phyloP scores from a whole-genome alignment of 2,113 vertebrate species.

The Amphilophus citrinellus region DNA sequence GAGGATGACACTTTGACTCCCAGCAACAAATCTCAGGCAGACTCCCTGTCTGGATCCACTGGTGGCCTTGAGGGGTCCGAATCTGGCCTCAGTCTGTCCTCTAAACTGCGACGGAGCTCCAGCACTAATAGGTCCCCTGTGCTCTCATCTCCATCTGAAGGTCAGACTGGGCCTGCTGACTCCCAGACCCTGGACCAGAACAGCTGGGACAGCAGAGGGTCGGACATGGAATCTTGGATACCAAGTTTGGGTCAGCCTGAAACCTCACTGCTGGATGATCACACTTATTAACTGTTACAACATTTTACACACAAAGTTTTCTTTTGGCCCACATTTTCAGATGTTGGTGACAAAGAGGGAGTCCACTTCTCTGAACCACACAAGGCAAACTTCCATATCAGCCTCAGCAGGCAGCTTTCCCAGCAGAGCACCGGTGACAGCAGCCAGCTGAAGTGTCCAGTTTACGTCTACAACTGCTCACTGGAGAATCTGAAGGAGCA shows the following conservation, averaged over 20 bases:
- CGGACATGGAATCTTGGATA: constrained; percentile 24
- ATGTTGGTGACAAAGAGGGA: constrained; percentile 77
- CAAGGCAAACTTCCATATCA: constrained; percentile 80
- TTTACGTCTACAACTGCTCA: constrained; percentile 95
- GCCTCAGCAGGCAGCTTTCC: constrained; percentile 82
- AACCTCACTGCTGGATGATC: background rate
- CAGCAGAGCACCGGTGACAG: constrained; percentile 82
- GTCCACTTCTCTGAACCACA: constrained; percentile 83
- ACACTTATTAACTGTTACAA: background rate
- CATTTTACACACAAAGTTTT: background rate
- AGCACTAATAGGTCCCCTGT: constrained; percentile 59
- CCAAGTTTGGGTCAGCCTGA: constrained; percentile 47
- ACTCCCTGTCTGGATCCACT: constrained; percentile 64
- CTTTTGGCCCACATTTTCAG: constrained; percentile 25
- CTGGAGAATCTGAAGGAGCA: constrained; percentile 91
- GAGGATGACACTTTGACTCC: constrained; percentile 73
- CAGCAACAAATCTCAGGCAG: constrained; percentile 65
- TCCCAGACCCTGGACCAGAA: constrained; percentile 37
- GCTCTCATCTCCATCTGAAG: constrained; percentile 40
- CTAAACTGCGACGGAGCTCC: constrained; percentile 38
- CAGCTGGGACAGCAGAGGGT: constrained; percentile 37
- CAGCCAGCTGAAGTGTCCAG: constrained; percentile 87
- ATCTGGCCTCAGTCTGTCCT: constrained; percentile 26
- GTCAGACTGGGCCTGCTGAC: background rate
- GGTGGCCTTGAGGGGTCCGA: constrained; percentile 63